phyloP scores from a whole-genome alignment of 2,797 vertebrate genomes.

The Siniperca obscura region DNA sequence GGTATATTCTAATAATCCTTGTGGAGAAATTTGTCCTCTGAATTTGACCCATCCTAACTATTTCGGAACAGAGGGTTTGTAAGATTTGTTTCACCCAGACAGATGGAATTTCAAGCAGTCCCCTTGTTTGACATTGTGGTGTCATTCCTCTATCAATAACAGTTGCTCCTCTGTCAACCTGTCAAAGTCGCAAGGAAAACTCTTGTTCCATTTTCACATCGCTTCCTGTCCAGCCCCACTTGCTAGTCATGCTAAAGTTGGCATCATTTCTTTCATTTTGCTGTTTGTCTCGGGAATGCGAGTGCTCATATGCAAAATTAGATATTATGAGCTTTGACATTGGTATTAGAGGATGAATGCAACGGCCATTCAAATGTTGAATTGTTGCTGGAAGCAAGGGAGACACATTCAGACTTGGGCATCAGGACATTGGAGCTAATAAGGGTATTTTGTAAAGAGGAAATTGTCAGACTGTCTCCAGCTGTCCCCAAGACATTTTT shows the following conservation, averaged over 20 bases:
- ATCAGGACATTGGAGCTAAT: slow-evolving; percentile 14
- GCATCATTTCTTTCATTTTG: slow-evolving; percentile 3
- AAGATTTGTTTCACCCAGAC: slow-evolving; percentile 13
- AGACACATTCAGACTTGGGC: slow-evolving; percentile 4
- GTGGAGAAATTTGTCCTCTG: slow-evolving; percentile 3
- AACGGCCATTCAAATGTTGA: slow-evolving; percentile 26
- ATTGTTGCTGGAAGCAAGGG: slow-evolving; percentile 11
- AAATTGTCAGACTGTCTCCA: slow-evolving; percentile 35
- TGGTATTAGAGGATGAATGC: slow-evolving; percentile 19
- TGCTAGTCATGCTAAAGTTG: not conserved
- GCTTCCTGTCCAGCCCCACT: not conserved
- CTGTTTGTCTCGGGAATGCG: slow-evolving; percentile 3
- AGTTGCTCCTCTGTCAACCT: slow-evolving; percentile 19
- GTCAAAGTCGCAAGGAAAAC: slow-evolving; percentile 15
- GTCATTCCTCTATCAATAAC: slow-evolving; percentile 1
- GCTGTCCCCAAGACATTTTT: not conserved
- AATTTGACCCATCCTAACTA: not conserved
- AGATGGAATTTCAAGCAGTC: slow-evolving; percentile 23
- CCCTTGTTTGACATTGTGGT: slow-evolving; percentile 21
- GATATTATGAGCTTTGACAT: slow-evolving; percentile 18
- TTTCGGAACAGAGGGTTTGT: not conserved
- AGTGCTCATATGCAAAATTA: not conserved
- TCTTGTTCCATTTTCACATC: slow-evolving; percentile 23
- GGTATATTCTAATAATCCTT: not conserved
- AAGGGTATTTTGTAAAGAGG: not conserved